Conservation (phyloP, 2,888 invertebrate genomes). For the Dendrolimus pini region DNA sequence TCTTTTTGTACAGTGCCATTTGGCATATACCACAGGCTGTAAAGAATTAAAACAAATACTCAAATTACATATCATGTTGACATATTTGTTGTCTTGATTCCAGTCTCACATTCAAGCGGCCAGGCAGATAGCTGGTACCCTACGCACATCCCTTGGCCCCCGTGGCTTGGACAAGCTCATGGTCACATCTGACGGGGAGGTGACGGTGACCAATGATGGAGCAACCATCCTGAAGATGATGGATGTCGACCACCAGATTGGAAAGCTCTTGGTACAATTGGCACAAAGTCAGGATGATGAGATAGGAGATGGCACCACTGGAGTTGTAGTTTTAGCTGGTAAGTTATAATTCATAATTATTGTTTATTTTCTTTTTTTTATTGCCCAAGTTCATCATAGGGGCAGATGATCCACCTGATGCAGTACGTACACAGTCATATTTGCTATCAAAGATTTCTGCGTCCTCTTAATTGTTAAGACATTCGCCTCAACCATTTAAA, state of each 20-base stretch:
- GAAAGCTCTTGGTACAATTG: slow-evolving; percentile 97
- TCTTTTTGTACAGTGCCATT: too few relatives aligned
- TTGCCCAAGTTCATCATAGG: too few relatives aligned
- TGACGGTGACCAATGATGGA: slow-evolving; percentile 98
- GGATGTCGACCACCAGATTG: slow-evolving; percentile 99
- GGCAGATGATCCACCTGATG: too few relatives aligned
- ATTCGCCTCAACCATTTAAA: too few relatives aligned
- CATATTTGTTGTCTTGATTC: not conserved
- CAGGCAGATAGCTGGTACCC: slow-evolving; percentile 90
- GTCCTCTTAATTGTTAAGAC: too few relatives aligned
- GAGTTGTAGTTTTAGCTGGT: slow-evolving; percentile 91
- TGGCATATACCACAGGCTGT: too few relatives aligned
- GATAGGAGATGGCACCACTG: slow-evolving; percentile 99
- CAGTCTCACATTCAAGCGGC: slow-evolving; percentile 99
- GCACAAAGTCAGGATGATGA: slow-evolving; percentile 99
- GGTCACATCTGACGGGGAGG: slow-evolving; percentile 97
- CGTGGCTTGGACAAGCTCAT: slow-evolving; percentile 98
- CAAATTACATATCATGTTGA: too few relatives aligned
- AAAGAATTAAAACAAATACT: too few relatives aligned
- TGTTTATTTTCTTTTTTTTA: too few relatives aligned
- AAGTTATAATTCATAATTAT: slow-evolving; percentile 10
- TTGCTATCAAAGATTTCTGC: too few relatives aligned
- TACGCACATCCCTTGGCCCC: slow-evolving; percentile 96
- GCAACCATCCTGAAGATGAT: slow-evolving; percentile 99
- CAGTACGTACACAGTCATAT: too few relatives aligned